phyloP scores from a whole-genome alignment of 2,888 invertebrate species.

The Serripes groenlandicus region DNA sequence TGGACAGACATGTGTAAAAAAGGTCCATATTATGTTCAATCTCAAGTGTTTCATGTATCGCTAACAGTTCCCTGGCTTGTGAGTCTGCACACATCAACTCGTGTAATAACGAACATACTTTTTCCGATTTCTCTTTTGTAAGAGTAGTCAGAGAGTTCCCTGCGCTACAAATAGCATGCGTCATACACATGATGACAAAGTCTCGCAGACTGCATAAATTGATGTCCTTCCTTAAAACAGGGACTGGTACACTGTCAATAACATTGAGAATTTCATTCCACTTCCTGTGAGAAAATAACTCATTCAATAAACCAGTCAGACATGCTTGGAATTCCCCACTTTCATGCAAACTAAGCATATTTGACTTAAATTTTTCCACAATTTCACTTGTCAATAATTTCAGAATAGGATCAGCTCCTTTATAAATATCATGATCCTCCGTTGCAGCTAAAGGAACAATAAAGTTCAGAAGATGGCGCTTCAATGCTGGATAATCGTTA shows the following conservation, averaged over 20 bases:
- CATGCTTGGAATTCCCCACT: conserved; percentile 75
- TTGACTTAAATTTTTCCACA: conserved; percentile 78
- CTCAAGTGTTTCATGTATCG: conserved; percentile 73
- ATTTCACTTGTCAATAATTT: conserved; percentile 81
- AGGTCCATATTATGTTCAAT: conserved; percentile 79
- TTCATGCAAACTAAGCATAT: conserved; percentile 80
- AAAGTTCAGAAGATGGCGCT: conserved; percentile 79
- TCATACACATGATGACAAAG: conserved; percentile 76
- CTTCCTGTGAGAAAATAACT: conserved; percentile 72
- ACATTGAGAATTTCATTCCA: conserved; percentile 77
- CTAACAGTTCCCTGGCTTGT: conserved; percentile 76
- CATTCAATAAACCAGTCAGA: conserved; percentile 74
- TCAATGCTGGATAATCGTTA: conserved; percentile 79
- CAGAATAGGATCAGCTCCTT: conserved; percentile 78
- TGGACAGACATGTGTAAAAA: conserved; percentile 76
- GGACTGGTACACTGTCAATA: conserved; percentile 77
- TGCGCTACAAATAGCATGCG: conserved; percentile 51
- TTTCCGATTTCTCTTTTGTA: conserved; percentile 50
- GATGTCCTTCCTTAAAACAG: conserved; percentile 65
- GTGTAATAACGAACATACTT: conserved; percentile 65
- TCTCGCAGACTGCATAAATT: conserved; percentile 78
- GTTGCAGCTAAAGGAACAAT: conserved; percentile 81
- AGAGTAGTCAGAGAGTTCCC: conserved; percentile 21
- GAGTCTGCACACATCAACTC: conserved; percentile 70
- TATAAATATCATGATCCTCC: conserved; percentile 78